Base-by-base conservation (phyloP, 2,888 invertebrate species). In the Clistopyga incitator region DNA sequence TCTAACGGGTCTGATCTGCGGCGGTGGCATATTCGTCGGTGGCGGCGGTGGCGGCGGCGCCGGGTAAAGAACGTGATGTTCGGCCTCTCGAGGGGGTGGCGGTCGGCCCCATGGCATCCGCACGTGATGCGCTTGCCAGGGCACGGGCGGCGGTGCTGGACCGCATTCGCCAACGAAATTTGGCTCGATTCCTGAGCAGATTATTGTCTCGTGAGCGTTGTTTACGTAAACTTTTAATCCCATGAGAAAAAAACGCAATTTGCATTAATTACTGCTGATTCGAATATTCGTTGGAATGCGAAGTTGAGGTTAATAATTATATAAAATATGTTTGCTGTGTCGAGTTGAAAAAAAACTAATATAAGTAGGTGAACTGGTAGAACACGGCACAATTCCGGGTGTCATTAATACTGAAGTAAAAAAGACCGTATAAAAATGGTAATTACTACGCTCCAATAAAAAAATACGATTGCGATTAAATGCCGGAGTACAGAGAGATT, bases 11-110 rank as follows among this genome's bases (percentile, higher is more conserved):
- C 92, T 89, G 78, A 92, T 88, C 82, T 92, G 92, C 42, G 92
- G 92, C 4, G 92, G 92, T 81, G 92, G 92, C 87, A 92, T 89
- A 65, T 92, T 92, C 56, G 90, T 90, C 6, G 92, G 92, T 23
- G 92, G 92, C 64, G 81, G 71, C 11, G 80, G 79, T 4, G 84
- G 77, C 11, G 84, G 86, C 38, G 85, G 85, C n/a, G 78, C 83
- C n/a, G 84, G 81, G 67, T 85, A 87, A 11, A 82, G 72, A 47
- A 85, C 61, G 75, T 87, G 87, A 72, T 88, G 90, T 10, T 92
- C 91, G 38, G 87, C 88, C 8, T 92, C 91, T 23, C 90, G 88
- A 54, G 86, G 87, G 6, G 90, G 90, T 1, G 91, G 91, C 54
- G 92, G 91, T 76, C 92, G 88, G 56, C 88, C 90, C 87, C 92